These are phyloP conservation scores for Xanthorhoe spadicearia DNA, from an alignment of 2,888 invertebrate genomes.

Conservation along the genomic window DNA sequence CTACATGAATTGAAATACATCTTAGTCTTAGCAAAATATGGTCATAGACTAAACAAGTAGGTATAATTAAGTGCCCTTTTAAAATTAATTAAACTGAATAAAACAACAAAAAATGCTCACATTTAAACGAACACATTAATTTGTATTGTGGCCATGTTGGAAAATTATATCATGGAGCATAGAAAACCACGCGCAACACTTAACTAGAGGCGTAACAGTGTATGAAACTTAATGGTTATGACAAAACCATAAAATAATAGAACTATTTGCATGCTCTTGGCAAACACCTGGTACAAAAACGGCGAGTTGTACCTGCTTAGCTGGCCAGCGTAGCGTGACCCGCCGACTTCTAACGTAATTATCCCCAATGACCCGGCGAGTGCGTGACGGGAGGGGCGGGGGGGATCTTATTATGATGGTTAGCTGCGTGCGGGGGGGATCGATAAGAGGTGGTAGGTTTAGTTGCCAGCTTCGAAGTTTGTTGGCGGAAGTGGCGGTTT, in stretches of 20 bases:
- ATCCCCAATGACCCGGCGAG: slow-evolving; percentile 19
- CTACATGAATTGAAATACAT: no score
- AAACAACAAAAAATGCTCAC: no score
- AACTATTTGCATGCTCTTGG: slow-evolving; percentile 11
- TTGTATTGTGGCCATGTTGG: neutral
- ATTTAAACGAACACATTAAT: no score
- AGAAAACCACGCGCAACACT: neutral
- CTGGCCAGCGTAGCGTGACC: slow-evolving; percentile 25
- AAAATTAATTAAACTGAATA: no score
- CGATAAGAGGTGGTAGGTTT: slow-evolving; percentile 32
- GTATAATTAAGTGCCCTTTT: no score
- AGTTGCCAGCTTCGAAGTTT: slow-evolving; percentile 15
- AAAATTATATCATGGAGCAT: neutral
- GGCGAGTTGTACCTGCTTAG: slow-evolving; percentile 29
- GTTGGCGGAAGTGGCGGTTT: slow-evolving; percentile 2
- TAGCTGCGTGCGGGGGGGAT: slow-evolving; percentile 31
- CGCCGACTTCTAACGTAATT: slow-evolving; percentile 20
- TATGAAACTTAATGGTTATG: neutral
- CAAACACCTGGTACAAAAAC: slow-evolving; percentile 25
- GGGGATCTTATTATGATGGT: slow-evolving; percentile 32
- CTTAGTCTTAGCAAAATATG: no score
- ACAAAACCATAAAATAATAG: neutral
- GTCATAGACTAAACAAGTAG: no score
- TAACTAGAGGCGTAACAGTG: neutral
- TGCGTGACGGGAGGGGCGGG: slow-evolving; percentile 25